Evolutionary conservation across 2,888 invertebrate genomes (phyloP).

Genomic region (Plebejus anna): DNA sequence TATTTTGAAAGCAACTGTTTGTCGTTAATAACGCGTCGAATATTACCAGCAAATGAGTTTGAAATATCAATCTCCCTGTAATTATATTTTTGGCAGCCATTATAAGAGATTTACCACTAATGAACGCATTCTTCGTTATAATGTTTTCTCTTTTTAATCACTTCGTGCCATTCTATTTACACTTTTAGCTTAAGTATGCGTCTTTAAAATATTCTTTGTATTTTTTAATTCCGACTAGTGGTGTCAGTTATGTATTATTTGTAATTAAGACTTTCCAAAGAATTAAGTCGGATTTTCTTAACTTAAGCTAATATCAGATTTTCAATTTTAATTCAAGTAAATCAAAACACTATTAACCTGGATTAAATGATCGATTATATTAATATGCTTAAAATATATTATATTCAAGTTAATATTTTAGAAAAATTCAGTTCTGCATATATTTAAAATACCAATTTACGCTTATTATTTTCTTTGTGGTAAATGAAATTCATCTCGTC

Average conservation of each 20-base stretch:
- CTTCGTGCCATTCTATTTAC: conserved; percentile 7
- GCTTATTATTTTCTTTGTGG: no score
- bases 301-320: neutral
- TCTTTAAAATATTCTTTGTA: neutral
- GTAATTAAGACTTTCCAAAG: neutral
- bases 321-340: no score
- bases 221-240: neutral
- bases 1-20: conserved; percentile 28
- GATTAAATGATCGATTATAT: no score
- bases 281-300: neutral
- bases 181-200: neutral
- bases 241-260: conserved; percentile 5
- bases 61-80: conserved; percentile 23
- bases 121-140: conserved; percentile 19
- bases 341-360: no score
- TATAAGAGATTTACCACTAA: conserved; percentile 28
- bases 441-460: no score
- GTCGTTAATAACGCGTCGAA: conserved; percentile 22
- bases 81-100: conserved; percentile 29
- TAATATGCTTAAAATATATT: no score
- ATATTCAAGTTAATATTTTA: no score
- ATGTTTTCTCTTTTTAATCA: conserved; percentile 19
- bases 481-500: no score
- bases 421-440: no score
- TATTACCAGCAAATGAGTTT: conserved; percentile 21